These are phyloP conservation scores for Ispidina picta DNA, from an alignment of 2,797 vertebrate genomes.

Conservation along the genomic window DNA sequence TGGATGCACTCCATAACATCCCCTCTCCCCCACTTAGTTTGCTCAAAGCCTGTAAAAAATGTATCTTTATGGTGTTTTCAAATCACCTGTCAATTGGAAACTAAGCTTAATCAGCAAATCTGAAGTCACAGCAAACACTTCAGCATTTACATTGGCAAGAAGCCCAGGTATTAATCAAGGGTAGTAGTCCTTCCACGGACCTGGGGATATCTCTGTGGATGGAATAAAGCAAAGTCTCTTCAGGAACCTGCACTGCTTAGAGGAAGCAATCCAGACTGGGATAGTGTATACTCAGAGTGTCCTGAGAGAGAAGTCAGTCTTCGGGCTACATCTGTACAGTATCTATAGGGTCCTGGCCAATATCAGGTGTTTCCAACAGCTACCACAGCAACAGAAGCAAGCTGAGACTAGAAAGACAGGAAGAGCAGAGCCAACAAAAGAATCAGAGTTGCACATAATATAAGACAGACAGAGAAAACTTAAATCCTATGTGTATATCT, in stretches of 20 bases:
- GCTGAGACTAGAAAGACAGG: neutral
- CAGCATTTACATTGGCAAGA: neutral
- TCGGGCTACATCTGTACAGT: neutral
- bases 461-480: neutral
- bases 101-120: slow-evolving; percentile 48
- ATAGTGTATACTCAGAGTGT: neutral
- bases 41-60: slow-evolving; percentile 9
- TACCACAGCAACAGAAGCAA: neutral
- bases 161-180: slow-evolving; percentile 17
- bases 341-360: neutral
- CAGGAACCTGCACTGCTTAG: neutral
- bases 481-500: neutral
- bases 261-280: neutral
- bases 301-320: neutral
- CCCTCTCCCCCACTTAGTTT: slow-evolving; percentile 3
- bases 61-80: slow-evolving; percentile 20
- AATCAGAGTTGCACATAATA: neutral
- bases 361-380: neutral
- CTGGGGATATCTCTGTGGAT: neutral
- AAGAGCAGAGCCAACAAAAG: neutral
- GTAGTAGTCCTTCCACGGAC: neutral
- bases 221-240: neutral
- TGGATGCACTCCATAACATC: slow-evolving; percentile 7
- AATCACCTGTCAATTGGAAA: slow-evolving; percentile 41
- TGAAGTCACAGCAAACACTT: slow-evolving; percentile 36